Evolutionary conservation across 2,888 invertebrate species (phyloP).

Genomic region (Tillus elongatus): DNA sequence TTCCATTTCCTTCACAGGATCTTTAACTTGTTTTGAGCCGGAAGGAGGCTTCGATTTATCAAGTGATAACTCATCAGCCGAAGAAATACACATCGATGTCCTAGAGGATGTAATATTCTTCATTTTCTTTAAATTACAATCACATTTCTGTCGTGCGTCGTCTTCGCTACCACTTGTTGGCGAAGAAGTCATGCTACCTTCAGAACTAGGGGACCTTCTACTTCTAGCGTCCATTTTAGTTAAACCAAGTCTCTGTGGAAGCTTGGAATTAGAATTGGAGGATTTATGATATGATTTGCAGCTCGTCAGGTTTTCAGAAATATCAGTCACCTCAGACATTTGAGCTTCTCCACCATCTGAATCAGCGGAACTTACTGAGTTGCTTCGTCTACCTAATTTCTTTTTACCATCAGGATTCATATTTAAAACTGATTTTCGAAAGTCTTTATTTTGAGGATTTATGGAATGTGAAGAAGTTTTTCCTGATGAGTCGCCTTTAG

Average conservation of each 20-base stretch:
- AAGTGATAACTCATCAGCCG: slow-evolving; percentile 49
- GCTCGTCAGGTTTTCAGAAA: slow-evolving; percentile 35
- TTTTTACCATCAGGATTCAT: slow-evolving; percentile 46
- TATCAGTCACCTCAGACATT: slow-evolving; percentile 42
- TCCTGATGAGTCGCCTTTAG: slow-evolving; percentile 37
- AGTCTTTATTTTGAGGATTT: slow-evolving; percentile 58
- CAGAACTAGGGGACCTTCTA: slow-evolving; percentile 42
- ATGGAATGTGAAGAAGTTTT: slow-evolving; percentile 31
- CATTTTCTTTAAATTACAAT: slow-evolving; percentile 21
- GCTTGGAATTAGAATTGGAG: slow-evolving; percentile 27
- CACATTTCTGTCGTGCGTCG: slow-evolving; percentile 28
- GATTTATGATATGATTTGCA: slow-evolving; percentile 32
- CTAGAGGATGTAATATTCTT: slow-evolving; percentile 42
- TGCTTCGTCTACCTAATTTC: slow-evolving; percentile 41
- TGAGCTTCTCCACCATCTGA: slow-evolving; percentile 42
- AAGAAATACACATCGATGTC: slow-evolving; percentile 44
- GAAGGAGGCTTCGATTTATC: slow-evolving; percentile 46
- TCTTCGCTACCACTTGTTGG: slow-evolving; percentile 37
- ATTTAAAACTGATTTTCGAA: slow-evolving; percentile 64
- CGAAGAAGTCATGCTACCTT: slow-evolving; percentile 30
- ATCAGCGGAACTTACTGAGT: slow-evolving; percentile 43
- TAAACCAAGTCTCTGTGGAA: slow-evolving; percentile 29
- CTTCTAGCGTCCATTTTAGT: slow-evolving; percentile 21
- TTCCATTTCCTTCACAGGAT: slow-evolving; percentile 43
- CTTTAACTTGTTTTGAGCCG: slow-evolving; percentile 32